Evolutionary conservation across 2,797 vertebrate species (phyloP), one percentile per base, ranked within the genome.

Genomic region (Syngnathus acus): DNA sequence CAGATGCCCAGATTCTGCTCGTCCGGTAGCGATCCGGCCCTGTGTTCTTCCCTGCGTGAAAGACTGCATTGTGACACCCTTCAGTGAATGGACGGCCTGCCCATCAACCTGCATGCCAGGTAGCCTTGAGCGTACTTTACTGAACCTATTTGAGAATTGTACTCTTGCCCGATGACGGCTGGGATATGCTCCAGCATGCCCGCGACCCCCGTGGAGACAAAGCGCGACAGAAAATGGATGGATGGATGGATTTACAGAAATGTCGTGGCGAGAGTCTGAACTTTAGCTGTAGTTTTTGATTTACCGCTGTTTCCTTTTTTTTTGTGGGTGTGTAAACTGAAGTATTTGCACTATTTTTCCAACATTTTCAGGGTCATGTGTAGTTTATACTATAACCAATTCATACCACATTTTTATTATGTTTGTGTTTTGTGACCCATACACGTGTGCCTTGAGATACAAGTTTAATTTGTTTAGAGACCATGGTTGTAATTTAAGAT

Each of bases 21-120:
- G 91, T 26, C 95, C 94, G 0, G 91, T 95, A 85, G 89, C 86
- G 0, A 58, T 88, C 58, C 89, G 82, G 0, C 86, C 92, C 0
- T 99, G 96, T 78, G 82, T 88, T 37, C 90, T 96, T 1, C 92
- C 92, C 16, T 98, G 95, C 86, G 93, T 88, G 86, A 95, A 81
- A 72, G 94, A 98, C 84, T 99, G 96, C 65, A 14, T 93, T 0
- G 95, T 98, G 63, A 96, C 97, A 0, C 90, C 92, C 23, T 99
- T 99, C 88, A 98, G 95, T 9, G 94, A 98, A 84, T 99, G 97
- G 97, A 96, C 93, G 0, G 77, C 74, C 65, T 99, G 97, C 71
- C 95, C 95, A 0, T 84, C 84, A 26, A 68, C 73, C 7, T 98
- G 97, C 68, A 86, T 91, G 39, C 88, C 89, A 88, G 94, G 97